Conservation (phyloP, 2,888 invertebrate genomes). For the Xestia rhomboidea region DNA sequence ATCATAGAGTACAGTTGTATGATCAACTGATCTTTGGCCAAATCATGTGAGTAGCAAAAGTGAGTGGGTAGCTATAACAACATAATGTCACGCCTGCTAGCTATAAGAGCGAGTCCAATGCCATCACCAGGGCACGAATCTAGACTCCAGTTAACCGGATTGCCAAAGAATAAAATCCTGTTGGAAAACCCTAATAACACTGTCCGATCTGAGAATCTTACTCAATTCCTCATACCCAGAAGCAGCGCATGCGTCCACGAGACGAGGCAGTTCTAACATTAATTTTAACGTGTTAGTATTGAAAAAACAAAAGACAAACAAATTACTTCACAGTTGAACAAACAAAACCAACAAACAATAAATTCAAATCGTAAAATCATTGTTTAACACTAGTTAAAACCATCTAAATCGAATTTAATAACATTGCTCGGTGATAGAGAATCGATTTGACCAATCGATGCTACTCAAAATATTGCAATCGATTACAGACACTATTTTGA, state of each 20-base stretch:
- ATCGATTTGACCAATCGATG: constrained; percentile 57
- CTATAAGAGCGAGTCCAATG: not conserved
- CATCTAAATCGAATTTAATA: constrained; percentile 51
- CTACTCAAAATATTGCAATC: constrained; percentile 48
- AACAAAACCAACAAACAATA: constrained; percentile 35
- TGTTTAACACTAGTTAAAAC: constrained; percentile 31
- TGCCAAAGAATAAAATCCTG: not conserved
- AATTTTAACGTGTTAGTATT: not conserved
- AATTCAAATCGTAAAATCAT: constrained; percentile 2
- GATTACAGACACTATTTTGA: constrained; percentile 35
- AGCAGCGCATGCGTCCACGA: not conserved
- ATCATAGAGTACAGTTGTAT: not conserved
- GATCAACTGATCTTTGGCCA: not conserved
- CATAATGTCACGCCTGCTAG: not conserved
- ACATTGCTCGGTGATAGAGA: constrained; percentile 28
- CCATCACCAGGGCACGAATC: not conserved
- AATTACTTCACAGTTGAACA: not conserved
- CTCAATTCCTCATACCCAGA: not conserved
- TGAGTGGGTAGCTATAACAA: not conserved
- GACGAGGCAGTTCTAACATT: not conserved
- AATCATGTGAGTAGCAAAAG: not conserved
- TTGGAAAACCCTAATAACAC: not conserved
- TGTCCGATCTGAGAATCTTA: not conserved
- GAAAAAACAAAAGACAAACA: not conserved
- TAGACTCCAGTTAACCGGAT: not conserved